Percentiles rank a stretch among this genome's conserved stretches.
These are phyloP conservation scores for Sparus aurata DNA, from an alignment of 2,797 vertebrate species.

Conservation along the genomic window DNA sequence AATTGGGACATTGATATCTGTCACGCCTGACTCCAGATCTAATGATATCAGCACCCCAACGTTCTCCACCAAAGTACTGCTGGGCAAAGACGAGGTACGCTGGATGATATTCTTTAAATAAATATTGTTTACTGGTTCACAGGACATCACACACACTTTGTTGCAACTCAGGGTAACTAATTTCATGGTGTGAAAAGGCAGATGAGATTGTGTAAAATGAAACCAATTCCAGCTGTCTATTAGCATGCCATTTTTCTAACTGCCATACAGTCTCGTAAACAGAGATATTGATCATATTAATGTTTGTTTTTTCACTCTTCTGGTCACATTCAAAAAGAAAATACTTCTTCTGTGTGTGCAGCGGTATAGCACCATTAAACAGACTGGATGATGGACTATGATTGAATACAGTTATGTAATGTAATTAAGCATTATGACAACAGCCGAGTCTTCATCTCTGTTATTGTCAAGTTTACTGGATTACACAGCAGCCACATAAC, in stretches of 20 bases:
- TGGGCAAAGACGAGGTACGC: slow-evolving; percentile 96
- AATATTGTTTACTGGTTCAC: slow-evolving; percentile 51
- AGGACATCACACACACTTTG: slow-evolving; percentile 27
- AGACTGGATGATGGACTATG: background rate
- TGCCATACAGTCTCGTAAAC: slow-evolving; percentile 16
- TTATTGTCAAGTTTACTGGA: slow-evolving; percentile 18
- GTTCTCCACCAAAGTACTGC: slow-evolving; percentile 92
- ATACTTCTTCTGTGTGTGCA: background rate
- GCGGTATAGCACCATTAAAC: background rate
- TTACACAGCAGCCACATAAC: slow-evolving; percentile 9
- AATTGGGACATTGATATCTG: slow-evolving; percentile 92
- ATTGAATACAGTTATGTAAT: slow-evolving; percentile 12
- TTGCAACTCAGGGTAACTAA: slow-evolving; percentile 41
- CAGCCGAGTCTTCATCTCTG: slow-evolving; percentile 10
- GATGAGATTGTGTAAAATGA: slow-evolving; percentile 42
- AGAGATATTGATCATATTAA: slow-evolving; percentile 23
- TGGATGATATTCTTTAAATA: slow-evolving; percentile 42
- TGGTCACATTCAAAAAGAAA: background rate
- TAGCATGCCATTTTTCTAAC: slow-evolving; percentile 44
- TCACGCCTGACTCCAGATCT: slow-evolving; percentile 89
- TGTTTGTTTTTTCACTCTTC: slow-evolving; percentile 21
- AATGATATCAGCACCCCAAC: slow-evolving; percentile 87
- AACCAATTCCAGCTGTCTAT: slow-evolving; percentile 52
- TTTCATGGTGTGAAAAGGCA: slow-evolving; percentile 62
- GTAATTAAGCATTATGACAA: slow-evolving; percentile 7